A percentile compares a stretch with the other conserved stretches of the same genome.
phyloP scores from a whole-genome alignment of 2,888 invertebrate species.

The Agrochola macilenta region DNA sequence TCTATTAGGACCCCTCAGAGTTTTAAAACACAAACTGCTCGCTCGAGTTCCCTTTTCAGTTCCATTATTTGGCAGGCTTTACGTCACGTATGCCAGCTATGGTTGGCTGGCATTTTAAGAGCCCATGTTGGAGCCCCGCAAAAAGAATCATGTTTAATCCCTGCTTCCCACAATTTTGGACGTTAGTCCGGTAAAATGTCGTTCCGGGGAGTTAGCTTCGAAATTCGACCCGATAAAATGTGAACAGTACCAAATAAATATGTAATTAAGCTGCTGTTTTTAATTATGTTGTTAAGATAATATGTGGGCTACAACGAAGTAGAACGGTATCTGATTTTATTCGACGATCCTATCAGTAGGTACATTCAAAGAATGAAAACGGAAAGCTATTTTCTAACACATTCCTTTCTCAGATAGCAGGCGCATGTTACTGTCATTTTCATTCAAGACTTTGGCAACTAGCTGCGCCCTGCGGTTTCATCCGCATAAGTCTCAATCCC shows the following conservation, averaged over 20 bases:
- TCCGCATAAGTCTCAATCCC: too few species aligned
- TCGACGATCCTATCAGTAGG: not conserved
- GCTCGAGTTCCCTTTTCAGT: conserved; percentile 12
- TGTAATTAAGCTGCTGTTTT: not conserved
- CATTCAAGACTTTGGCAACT: not conserved
- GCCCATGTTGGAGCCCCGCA: not conserved
- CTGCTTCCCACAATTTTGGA: conserved; percentile 20
- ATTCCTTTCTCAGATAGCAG: not conserved
- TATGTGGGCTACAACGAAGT: not conserved
- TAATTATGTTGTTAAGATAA: not conserved
- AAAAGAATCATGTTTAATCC: conserved; percentile 29
- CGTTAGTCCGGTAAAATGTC: conserved; percentile 25
- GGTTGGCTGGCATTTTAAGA: conserved; percentile 23
- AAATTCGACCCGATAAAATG: conserved; percentile 19
- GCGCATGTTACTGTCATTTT: not conserved
- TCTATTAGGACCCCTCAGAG: not conserved
- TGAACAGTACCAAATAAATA: conserved; percentile 3
- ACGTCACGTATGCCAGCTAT: conserved; percentile 22
- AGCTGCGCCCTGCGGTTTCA: too few species aligned
- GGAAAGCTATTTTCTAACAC: not conserved
- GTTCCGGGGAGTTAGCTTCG: conserved; percentile 13
- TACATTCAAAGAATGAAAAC: not conserved
- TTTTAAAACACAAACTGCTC: not conserved
- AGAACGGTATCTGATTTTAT: not conserved
- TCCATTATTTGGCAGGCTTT: conserved; percentile 39